phyloP scores from a whole-genome alignment of 2,888 invertebrate species.

The Drosophila kambysellisi region DNA sequence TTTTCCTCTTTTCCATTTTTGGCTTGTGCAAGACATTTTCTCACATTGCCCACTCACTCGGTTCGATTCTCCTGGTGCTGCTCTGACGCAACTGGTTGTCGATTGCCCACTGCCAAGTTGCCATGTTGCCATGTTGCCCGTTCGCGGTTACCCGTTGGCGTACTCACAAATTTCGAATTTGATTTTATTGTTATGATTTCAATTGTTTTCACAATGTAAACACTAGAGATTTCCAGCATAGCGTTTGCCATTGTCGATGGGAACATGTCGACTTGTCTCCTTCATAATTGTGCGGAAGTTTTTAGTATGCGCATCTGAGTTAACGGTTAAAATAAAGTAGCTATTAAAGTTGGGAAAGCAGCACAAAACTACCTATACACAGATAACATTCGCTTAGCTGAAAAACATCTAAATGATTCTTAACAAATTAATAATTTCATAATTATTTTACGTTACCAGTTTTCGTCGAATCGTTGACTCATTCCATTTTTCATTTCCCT shows the following conservation, averaged over 20 bases:
- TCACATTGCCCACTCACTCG: constrained; percentile 54
- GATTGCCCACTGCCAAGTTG: constrained; percentile 55
- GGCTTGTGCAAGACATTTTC: constrained; percentile 75
- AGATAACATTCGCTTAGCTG: too few species aligned
- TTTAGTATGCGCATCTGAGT: neutral
- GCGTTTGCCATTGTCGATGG: constrained; percentile 23
- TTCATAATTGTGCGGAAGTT: constrained; percentile 32
- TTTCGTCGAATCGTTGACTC: constrained; percentile 1
- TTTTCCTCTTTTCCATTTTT: constrained; percentile 7
- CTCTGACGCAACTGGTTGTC: constrained; percentile 76
- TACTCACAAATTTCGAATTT: constrained; percentile 71
- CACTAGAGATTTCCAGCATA: constrained; percentile 62
- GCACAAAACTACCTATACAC: neutral
- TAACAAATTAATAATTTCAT: neutral
- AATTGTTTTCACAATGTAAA: constrained; percentile 74
- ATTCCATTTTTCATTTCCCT: neutral
- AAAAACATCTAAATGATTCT: neutral
- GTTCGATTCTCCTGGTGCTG: constrained; percentile 7
- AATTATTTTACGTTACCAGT: neutral
- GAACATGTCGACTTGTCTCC: constrained; percentile 47
- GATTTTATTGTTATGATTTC: constrained; percentile 78
- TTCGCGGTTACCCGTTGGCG: constrained; percentile 24
- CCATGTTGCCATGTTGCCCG: constrained; percentile 39
- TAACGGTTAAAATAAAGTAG: neutral
- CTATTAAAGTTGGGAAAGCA: neutral